phyloP scores from a whole-genome alignment of 2,888 invertebrate species.

The Calameuta filiformis region DNA sequence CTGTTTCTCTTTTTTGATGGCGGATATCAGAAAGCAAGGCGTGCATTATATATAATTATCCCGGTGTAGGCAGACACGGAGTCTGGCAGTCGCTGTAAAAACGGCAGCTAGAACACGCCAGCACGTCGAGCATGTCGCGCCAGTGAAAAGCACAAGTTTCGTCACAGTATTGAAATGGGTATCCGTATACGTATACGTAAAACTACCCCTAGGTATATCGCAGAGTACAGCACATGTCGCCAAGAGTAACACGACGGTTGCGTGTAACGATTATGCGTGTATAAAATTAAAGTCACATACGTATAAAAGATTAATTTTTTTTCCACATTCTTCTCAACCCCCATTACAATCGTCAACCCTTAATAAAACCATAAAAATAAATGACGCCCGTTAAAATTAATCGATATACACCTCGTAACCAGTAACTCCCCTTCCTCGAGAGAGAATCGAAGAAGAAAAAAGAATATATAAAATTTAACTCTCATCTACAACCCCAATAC shows the following conservation, averaged over 20 bases:
- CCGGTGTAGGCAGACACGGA: slow-evolving; percentile 41
- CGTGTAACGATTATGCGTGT: background rate
- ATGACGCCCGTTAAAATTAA: background rate
- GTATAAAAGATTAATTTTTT: background rate
- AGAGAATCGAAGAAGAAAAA: background rate
- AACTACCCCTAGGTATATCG: background rate
- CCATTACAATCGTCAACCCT: background rate
- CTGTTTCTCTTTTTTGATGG: background rate
- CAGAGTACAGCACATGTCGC: background rate
- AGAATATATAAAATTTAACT: background rate
- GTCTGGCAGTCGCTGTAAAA: slow-evolving; percentile 37
- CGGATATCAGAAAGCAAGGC: slow-evolving; percentile 14
- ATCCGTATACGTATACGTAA: background rate
- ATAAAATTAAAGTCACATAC: background rate
- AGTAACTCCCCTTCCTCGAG: background rate
- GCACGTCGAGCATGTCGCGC: slow-evolving; percentile 29
- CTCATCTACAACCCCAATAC: background rate
- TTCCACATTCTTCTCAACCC: background rate
- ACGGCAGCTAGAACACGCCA: slow-evolving; percentile 20
- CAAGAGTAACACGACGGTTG: background rate
- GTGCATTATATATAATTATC: slow-evolving; percentile 45
- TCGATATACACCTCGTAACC: background rate
- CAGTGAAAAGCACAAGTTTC: slow-evolving; percentile 34
- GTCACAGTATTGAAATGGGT: slow-evolving; percentile 12
- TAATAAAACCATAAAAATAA: background rate